Base-by-base conservation (phyloP, 2,888 invertebrate species). In the Melipona beecheii region DNA sequence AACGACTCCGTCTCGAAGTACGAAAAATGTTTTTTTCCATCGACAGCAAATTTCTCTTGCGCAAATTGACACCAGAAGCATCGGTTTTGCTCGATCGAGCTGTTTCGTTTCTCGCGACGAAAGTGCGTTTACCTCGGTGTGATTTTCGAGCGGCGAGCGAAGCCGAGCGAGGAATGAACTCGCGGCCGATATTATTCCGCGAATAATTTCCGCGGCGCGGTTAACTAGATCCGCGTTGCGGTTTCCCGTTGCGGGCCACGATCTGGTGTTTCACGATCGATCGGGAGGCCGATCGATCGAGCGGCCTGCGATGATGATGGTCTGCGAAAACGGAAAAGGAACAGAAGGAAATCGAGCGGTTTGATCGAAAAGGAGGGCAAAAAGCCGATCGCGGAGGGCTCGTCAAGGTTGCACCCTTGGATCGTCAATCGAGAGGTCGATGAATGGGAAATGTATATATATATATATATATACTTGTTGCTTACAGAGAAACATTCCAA, bases 161-260 rank as follows among this genome's bases (percentile, higher is more conserved):
- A 78, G 65, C 64, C 75, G 68, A 77, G 66, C 72, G 79, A 78
- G 64, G 62, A 71, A 52, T 49, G 71, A 76, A 52, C 69, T 73
- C 77, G 66, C 68, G 68, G 58, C 27, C 76, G 66, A 82, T 80
- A 81, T 89, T 89, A 89, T 87, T 89, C 89, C 83, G 83, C 89
- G 89, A 89, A 89, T 89, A 87, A 89, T 89, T 88, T 89, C 86
- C 89, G 80, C 83, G 82, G 86, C 81, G 88, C 81, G 85, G 87
- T 91, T 88, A 90, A 90, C 91, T 90, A 90, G 91, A 88, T 89
- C 85, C 80, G 86, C 87, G 88, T 86, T 91, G 91, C 85, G 91
- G 90, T 91, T 91, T 91, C 86, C 88, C 87, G 89, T 75, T 71
- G 83, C 78, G 85, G 66, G 74, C 82, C 68, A 49, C 72, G 31